Evolutionary conservation across 1,140 invertebrate genomes (phyloP).

Genomic region (Cydia pomonella): DNA sequence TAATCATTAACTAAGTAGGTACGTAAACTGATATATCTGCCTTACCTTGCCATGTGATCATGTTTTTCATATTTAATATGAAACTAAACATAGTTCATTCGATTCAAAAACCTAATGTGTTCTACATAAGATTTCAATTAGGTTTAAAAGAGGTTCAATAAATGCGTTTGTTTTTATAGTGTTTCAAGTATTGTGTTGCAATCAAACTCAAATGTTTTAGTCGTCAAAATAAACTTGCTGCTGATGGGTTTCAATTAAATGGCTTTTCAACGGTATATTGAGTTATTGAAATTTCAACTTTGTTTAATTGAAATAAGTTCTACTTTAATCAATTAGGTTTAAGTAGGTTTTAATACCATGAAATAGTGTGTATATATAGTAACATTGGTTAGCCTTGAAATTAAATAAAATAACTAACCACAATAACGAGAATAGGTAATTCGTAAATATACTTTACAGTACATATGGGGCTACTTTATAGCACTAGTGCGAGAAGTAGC

Average conservation of each 20-base stretch:
- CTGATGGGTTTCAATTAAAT: not conserved
- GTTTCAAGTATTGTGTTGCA: constrained; percentile 11
- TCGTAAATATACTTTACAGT: no score
- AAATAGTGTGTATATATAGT: not conserved
- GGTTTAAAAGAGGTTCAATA: not conserved
- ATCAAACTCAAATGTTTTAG: constrained; percentile 11
- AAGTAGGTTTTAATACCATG: not conserved
- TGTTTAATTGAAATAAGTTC: not conserved
- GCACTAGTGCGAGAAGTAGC: no score
- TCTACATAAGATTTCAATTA: not conserved
- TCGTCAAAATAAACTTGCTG: not conserved
- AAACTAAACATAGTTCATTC: not conserved
- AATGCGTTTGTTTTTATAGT: constrained; percentile 1
- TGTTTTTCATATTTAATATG: constrained; percentile 11
- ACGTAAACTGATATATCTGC: constrained; percentile 11
- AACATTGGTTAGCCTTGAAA: not conserved
- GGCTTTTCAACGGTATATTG: not conserved
- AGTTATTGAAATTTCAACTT: not conserved
- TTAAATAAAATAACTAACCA: not conserved
- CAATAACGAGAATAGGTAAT: no score
- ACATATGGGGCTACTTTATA: no score
- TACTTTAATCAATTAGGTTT: not conserved
- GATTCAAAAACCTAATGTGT: not conserved
- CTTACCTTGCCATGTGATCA: not conserved
- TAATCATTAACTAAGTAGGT: not conserved